These are phyloP conservation scores for Rhodophaea formosa DNA, from an alignment of 2,888 invertebrate genomes.

Conservation along the genomic window DNA sequence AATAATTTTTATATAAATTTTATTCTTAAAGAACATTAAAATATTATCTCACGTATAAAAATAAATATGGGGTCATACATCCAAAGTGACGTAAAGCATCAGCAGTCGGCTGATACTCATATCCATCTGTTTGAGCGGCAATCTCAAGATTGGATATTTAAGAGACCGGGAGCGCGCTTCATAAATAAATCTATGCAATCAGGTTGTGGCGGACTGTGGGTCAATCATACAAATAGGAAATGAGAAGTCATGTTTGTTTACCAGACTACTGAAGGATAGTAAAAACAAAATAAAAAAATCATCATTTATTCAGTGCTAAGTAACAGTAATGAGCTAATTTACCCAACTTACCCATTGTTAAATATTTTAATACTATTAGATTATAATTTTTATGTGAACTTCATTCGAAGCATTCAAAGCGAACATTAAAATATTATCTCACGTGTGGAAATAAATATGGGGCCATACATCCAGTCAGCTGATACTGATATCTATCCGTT, in stretches of 20 bases:
- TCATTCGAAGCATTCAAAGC: too few relatives aligned
- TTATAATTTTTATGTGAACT: too few relatives aligned
- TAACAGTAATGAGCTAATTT: too few relatives aligned
- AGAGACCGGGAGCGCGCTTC: conserved; percentile 50
- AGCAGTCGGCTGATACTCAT: conserved; percentile 28
- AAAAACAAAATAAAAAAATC: too few relatives aligned
- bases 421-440: neutral
- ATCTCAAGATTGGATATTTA: conserved; percentile 70
- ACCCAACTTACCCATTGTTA: too few relatives aligned
- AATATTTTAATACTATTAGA: too few relatives aligned
- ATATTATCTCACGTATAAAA: neutral
- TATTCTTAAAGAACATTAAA: too few relatives aligned
- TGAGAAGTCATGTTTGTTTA: neutral
- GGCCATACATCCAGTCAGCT: conserved; percentile 24
- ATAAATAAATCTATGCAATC: conserved; percentile 64
- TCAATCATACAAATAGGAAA: neutral
- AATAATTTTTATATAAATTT: too few relatives aligned
- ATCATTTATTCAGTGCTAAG: too few relatives aligned
- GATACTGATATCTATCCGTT: conserved; percentile 22
- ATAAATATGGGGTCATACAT: neutral
- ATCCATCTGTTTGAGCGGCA: conserved; percentile 32
- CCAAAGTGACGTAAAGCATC: neutral
- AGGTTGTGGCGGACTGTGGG: neutral
- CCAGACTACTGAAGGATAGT: too few relatives aligned
- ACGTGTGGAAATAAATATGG: neutral